Evolutionary conservation across 1,140 invertebrate species (phyloP).

Genomic region (Bacillus rossius): DNA sequence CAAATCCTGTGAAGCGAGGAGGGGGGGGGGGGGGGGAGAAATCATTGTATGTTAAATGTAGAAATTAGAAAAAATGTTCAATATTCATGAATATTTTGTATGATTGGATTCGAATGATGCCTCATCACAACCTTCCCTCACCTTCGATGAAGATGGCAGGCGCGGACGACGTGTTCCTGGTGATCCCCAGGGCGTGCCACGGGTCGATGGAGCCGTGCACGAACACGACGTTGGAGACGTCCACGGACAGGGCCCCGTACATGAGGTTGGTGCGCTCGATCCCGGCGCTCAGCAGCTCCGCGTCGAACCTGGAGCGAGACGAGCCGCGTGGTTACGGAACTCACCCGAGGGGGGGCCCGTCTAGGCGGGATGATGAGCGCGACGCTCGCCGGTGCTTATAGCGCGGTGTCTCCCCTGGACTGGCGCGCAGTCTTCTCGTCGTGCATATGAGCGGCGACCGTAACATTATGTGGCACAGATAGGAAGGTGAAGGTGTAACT

Average conservation of each 20-base stretch:
- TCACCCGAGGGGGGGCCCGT: neutral
- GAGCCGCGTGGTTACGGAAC: neutral
- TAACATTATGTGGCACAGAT: no score
- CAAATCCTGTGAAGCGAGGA: neutral
- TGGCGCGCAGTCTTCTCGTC: no score
- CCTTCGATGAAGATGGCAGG: slow-evolving; percentile 69
- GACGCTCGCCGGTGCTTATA: no score
- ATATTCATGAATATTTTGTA: slow-evolving; percentile 8
- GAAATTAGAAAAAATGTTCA: neutral
- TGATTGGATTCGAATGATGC: neutral
- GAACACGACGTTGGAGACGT: slow-evolving; percentile 70
- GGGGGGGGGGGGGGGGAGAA: neutral
- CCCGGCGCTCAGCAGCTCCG: slow-evolving; percentile 50
- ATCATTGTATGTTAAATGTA: neutral
- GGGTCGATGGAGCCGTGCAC: slow-evolving; percentile 91
- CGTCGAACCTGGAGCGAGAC: slow-evolving; percentile 47
- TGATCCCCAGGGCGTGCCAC: slow-evolving; percentile 83
- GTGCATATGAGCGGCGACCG: no score
- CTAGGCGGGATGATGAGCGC: no score
- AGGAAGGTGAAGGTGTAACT: no score
- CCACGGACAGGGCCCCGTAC: slow-evolving; percentile 71
- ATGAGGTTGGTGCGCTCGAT: slow-evolving; percentile 67
- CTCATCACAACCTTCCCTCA: slow-evolving; percentile 32
- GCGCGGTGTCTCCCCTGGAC: no score
- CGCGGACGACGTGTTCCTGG: slow-evolving; percentile 47